phyloP scores from a whole-genome alignment of 2,797 vertebrate genomes.

The Megaceryle alcyon region DNA sequence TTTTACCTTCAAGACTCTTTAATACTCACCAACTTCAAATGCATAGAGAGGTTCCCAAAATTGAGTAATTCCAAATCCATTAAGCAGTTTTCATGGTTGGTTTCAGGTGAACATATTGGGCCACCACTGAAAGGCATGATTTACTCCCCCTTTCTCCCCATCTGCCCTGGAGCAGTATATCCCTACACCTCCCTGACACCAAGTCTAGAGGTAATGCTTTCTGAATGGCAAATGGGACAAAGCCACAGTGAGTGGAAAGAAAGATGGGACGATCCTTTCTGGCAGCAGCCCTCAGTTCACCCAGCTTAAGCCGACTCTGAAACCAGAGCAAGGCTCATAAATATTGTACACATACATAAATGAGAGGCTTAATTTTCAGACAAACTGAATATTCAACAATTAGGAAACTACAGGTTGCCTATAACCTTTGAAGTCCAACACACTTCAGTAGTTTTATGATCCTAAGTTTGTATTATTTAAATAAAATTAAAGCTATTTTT shows the following conservation, averaged over 20 bases:
- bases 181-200: background rate
- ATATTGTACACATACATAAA: background rate
- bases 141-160: background rate
- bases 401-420: background rate
- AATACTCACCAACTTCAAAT: background rate
- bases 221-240: background rate
- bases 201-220: background rate
- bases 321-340: background rate
- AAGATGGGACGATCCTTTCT: background rate
- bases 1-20: background rate
- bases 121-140: background rate
- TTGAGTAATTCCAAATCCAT: rapidly evolving
- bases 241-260: background rate
- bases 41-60: background rate
- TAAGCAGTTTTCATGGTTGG: background rate
- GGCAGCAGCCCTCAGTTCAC: background rate
- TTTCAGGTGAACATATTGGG: background rate
- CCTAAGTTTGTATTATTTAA: background rate
- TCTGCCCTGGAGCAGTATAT: background rate
- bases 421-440: background rate
- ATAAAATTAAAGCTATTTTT: background rate
- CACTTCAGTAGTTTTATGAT: background rate
- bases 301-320: background rate
- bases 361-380: background rate
- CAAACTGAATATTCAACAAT: background rate